These are phyloP conservation scores for Triops cancriformis DNA, from an alignment of 1,140 invertebrate genomes.

Conservation along the genomic window DNA sequence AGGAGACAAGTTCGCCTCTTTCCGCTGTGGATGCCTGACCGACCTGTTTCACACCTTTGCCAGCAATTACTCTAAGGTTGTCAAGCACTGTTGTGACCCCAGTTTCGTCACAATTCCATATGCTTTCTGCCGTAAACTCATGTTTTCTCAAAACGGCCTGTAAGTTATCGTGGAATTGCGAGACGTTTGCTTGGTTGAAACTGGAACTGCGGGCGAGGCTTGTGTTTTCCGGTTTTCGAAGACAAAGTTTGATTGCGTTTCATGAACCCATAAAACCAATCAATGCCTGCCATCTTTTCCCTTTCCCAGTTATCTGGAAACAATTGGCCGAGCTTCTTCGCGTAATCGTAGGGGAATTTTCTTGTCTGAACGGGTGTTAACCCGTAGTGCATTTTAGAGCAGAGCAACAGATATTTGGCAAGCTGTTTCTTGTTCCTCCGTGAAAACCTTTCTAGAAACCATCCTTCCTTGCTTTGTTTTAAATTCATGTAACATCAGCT, in stretches of 20 bases:
- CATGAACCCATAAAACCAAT: slow-evolving; percentile 41
- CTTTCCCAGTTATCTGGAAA: slow-evolving; percentile 34
- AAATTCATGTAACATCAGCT: not conserved
- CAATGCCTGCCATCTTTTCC: slow-evolving; percentile 36
- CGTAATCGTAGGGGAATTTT: not conserved
- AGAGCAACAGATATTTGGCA: not conserved
- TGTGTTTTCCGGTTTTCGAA: slow-evolving; percentile 40
- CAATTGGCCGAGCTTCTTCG: not conserved
- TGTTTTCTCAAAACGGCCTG: slow-evolving; percentile 35
- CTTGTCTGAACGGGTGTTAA: not conserved
- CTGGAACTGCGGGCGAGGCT: slow-evolving; percentile 38
- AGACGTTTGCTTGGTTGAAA: too few species aligned
- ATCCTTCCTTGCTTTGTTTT: not conserved
- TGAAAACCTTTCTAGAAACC: not conserved
- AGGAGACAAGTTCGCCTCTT: slow-evolving; percentile 38
- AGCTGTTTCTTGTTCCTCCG: not conserved
- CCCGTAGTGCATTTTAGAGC: not conserved
- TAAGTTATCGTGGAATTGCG: slow-evolving; percentile 37
- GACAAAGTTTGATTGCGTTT: slow-evolving; percentile 36
- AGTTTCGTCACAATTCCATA: slow-evolving; percentile 45
- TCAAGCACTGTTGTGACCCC: slow-evolving; percentile 35
- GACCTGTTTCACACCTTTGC: slow-evolving; percentile 37
- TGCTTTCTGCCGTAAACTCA: slow-evolving; percentile 36
- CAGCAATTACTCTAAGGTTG: slow-evolving; percentile 35
- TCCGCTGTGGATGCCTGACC: slow-evolving; percentile 39